Base-by-base conservation (phyloP, 2,113 vertebrate species). In the Pelecanus crispus region DNA sequence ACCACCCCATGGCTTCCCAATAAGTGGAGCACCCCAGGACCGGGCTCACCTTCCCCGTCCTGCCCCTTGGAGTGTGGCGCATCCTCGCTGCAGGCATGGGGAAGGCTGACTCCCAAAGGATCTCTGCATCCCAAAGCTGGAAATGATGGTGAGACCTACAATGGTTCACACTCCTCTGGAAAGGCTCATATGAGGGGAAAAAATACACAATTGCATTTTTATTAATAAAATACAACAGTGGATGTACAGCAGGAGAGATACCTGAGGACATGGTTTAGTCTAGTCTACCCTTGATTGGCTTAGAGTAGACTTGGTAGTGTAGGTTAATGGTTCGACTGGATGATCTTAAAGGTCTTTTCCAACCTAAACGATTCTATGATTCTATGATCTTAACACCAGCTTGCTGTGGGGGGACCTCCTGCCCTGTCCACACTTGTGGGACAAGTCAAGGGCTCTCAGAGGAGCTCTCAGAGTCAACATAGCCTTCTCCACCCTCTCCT, bases 21-120 rank as follows among this genome's bases (percentile, higher is more conserved):
- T 34, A 21, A 2, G 2, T 15, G 40, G 74, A 49, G 25, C 34
- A 42, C 8, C 38, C 61, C 11, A 11, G 38, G 31, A 45, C 11
- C 2, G 5, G 62, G 28, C 25, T 65, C 52, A 17, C 21, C 14
- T 68, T 50, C n/a, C 59, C 36, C 7, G 4, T n/a, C n/a, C 50
- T 56, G 13, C 49, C 44, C 21, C 42, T 40, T 0, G 0, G 50
- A 17, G 52, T 2, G 0, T 8, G 52, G 25, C 5, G 3, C 29
- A 36, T 26, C 62, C 40, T 24, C 4, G 0, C 66, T 40, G 61
- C 56, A 38, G 28, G 26, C 6, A 5, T 22, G 1, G 3, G 55
- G 36, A 32, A 28, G 7, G 34, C 12, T 93, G 68, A 24, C 10
- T 70, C 25, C 50, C 59, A 65, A 42, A 50, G 20, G 17, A 25